phyloP scores from a whole-genome alignment of 2,113 vertebrate genomes.

The Pedionomus torquatus region DNA sequence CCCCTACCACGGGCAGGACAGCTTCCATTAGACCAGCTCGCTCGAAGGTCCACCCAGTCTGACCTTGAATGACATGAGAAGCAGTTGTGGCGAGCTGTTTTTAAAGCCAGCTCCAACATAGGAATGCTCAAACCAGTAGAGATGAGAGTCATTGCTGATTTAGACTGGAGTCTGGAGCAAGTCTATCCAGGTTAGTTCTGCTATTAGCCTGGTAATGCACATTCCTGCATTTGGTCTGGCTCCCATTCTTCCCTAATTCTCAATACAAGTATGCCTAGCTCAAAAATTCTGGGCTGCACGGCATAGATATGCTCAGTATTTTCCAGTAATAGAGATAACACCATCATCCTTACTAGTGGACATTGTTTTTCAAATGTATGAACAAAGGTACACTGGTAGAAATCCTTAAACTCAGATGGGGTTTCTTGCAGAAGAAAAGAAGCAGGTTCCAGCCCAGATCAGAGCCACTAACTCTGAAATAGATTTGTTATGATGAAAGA shows the following conservation, averaged over 20 bases:
- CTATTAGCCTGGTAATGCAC: not conserved
- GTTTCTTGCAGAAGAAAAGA: not conserved
- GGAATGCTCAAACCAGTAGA: not conserved
- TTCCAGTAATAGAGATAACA: not conserved
- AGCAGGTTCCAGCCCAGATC: not conserved
- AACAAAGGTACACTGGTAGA: not conserved
- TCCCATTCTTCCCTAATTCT: accelerated
- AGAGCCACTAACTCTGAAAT: not conserved
- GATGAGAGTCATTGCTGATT: not conserved
- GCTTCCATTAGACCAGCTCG: not conserved
- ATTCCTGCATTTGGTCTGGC: not conserved
- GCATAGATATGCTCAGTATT: not conserved
- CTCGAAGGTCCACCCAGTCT: not conserved
- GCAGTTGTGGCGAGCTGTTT: not conserved
- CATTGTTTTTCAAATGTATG: not conserved
- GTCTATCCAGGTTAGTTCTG: not conserved
- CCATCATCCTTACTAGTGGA: not conserved
- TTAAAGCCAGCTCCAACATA: not conserved
- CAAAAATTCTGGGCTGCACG: not conserved
- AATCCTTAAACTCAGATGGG: not conserved
- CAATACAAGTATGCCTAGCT: accelerated
- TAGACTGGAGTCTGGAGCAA: not conserved
- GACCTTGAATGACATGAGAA: not conserved
- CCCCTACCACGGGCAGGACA: not conserved
- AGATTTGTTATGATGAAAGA: not conserved